Evolutionary conservation across 2,113 vertebrate genomes (phyloP), one percentile per base, ranked within the genome.

Genomic region (Fulmarus glacialis): DNA sequence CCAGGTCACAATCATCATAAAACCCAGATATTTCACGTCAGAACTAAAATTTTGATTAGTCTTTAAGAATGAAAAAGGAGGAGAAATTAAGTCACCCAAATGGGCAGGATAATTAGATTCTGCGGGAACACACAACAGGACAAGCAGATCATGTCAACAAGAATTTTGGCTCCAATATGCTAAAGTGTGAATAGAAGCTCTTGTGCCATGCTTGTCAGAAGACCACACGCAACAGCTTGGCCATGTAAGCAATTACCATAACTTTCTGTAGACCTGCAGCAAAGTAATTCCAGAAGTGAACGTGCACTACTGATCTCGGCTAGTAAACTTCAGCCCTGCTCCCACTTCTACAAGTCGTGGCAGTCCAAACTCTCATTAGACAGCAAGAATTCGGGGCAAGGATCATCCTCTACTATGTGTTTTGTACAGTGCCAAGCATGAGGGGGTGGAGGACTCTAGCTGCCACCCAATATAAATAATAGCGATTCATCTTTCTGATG

Each of bases 401-500:
- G 73, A 95, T 79, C 77, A 75, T 78, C 47, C 42, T 78, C 68
- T 55, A 42, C 14, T n/a, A 38, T 60, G 48, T 50, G 27, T 45
- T 91, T 83, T 89, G 40, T 56, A 64, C 43, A n/a, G 70, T 58
- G 73, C 56, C 86, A 91, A 53, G 77, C 64, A 91, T 2, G 34
- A 92, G 86, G 38, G 60, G 43, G 70, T 82, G 68, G 77, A 91
- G 43, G 12, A 82, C 77, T 91, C 47, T 27, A 90, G 59, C 27
- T 84, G 64, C 63, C 56, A 96, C 64, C 91, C 30, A 87, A 68
- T 45, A 71, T 59, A 93, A 95, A 52, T 79, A 81, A 74, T 6
- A 82, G 64, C 6, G 15, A 93, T 84, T 94, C 26, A 82, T 84
- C 85, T 60, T 97, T 81, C 81, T 89, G 83, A 87, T 91, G 81